Evolutionary conservation across 2,113 vertebrate species (phyloP).

Genomic region (Bufo bufo): DNA sequence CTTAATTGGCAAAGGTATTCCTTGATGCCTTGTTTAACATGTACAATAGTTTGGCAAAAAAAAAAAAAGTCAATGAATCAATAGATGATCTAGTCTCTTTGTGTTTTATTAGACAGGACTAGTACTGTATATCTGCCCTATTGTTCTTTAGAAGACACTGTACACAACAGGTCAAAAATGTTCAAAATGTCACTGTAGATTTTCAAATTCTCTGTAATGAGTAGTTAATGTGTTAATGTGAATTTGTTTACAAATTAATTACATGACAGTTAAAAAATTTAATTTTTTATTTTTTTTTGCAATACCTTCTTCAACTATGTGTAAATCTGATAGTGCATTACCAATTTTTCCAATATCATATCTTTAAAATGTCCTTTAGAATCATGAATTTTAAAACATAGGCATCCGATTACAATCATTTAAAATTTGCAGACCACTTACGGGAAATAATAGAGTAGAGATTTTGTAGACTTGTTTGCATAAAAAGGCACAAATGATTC

Average conservation of each 20-base stretch:
- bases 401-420: slow-evolving; percentile 26
- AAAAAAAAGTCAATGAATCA: too few relatives aligned
- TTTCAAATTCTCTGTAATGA: not conserved
- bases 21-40: too few relatives aligned
- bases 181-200: too few relatives aligned
- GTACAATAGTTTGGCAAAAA: too few relatives aligned
- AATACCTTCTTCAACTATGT: not conserved
- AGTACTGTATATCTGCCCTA: too few relatives aligned
- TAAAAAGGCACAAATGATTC: not conserved
- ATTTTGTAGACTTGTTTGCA: slow-evolving; percentile 33
- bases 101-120: too few relatives aligned
- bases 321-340: not conserved
- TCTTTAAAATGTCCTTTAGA: slow-evolving; percentile 1
- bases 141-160: too few relatives aligned
- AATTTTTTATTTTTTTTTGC: not conserved
- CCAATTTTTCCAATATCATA: not conserved
- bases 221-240: not conserved
- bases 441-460: slow-evolving; percentile 37
- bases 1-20: too few relatives aligned
- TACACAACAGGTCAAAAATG: too few relatives aligned
- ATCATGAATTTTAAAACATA: slow-evolving; percentile 44
- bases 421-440: slow-evolving; percentile 37
- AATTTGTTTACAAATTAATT: not conserved
- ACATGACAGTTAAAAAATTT: too few relatives aligned
- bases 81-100: too few relatives aligned